These are phyloP conservation scores for Lottia scabra DNA, from an alignment of 2,888 invertebrate genomes.

Conservation along the genomic window DNA sequence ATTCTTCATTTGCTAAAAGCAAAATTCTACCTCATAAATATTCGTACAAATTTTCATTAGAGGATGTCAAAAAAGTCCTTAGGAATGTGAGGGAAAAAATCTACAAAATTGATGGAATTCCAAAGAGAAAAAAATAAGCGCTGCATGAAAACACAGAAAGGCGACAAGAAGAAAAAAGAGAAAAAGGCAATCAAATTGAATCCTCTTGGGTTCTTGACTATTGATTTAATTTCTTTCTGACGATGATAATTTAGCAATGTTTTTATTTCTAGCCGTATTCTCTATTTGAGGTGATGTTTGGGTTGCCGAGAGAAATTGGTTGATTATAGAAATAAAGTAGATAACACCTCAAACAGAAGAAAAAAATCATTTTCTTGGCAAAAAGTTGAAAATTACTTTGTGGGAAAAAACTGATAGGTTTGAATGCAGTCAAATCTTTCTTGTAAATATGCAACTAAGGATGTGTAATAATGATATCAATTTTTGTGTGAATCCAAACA, in stretches of 20 bases:
- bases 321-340: too few species aligned
- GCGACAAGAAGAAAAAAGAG: slow-evolving; percentile 7
- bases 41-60: neutral
- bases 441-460: neutral
- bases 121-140: slow-evolving; percentile 4
- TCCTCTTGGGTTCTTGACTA: slow-evolving; percentile 16
- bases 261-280: neutral
- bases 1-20: neutral
- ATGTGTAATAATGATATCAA: neutral
- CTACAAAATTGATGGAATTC: neutral
- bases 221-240: slow-evolving; percentile 19
- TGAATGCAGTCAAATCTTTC: neutral
- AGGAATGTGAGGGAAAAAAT: neutral
- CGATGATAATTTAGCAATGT: slow-evolving; percentile 17
- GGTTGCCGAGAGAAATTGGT: too few species aligned
- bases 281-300: neutral
- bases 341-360: neutral
- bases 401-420: neutral
- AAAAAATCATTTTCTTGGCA: neutral
- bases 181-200: slow-evolving; percentile 19
- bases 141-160: slow-evolving; percentile 7
- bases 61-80: neutral
- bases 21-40: neutral
- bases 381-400: slow-evolving; percentile 7
- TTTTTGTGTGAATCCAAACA: neutral